Percentiles rank a stretch among this genome's conserved stretches.
Evolutionary conservation across 2,888 invertebrate genomes (phyloP).

Genomic region (Altica lythri): DNA sequence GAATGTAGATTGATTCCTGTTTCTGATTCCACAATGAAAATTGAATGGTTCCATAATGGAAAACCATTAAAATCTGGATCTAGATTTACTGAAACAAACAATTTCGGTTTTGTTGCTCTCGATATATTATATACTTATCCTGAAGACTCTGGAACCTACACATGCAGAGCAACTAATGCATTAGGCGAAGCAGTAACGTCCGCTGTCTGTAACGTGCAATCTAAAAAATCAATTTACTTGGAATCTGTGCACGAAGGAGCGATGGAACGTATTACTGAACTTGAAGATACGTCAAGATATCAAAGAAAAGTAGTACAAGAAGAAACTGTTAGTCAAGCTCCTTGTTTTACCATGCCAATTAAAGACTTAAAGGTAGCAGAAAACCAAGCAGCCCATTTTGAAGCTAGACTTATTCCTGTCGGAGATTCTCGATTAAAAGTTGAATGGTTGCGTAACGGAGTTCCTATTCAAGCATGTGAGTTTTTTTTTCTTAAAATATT

Average conservation of each 20-base stretch:
- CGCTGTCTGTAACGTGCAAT: conserved; percentile 82
- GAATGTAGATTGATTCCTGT: conserved; percentile 93
- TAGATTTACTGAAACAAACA: conserved; percentile 93
- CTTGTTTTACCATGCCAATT: conserved; percentile 90
- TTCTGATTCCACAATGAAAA: conserved; percentile 89
- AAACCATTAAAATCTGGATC: conserved; percentile 89
- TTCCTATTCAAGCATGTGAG: conserved; percentile 87
- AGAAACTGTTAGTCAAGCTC: conserved; percentile 82
- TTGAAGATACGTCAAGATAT: conserved; percentile 79
- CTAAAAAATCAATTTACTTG: conserved; percentile 80
- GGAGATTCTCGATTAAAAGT: conserved; percentile 91
- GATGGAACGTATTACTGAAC: conserved; percentile 75
- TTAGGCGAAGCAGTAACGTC: conserved; percentile 93
- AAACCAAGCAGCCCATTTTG: conserved; percentile 92
- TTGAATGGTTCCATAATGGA: conserved; percentile 95
- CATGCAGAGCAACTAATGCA: conserved; percentile 89
- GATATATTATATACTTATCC: conserved; percentile 95
- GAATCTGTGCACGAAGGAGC: conserved; percentile 90
- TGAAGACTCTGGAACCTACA: conserved; percentile 96
- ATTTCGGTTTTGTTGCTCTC: conserved; percentile 95
- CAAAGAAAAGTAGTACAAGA: conserved; percentile 76
- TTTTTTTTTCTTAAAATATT: too few relatives aligned
- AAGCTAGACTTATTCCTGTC: conserved; percentile 91
- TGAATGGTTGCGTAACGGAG: conserved; percentile 91
- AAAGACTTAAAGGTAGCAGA: conserved; percentile 85